Evolutionary conservation across 2,797 vertebrate species (phyloP).

Genomic region (Neosilurus mollespiculum): DNA sequence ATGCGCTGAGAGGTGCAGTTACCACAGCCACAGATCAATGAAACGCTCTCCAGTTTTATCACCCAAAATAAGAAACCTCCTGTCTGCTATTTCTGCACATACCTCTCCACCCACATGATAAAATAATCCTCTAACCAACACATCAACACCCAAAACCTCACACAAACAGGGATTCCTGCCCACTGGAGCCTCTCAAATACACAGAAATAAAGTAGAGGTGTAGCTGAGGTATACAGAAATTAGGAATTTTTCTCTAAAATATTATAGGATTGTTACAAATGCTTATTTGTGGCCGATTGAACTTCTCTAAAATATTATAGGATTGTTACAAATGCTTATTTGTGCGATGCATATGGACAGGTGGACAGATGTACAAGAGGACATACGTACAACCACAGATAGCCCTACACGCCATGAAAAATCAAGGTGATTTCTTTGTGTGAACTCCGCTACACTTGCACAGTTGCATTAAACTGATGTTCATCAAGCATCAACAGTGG

Average conservation of each 20-base stretch:
- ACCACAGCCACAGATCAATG: constrained; percentile 8
- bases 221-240: background rate
- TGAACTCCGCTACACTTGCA: background rate
- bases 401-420: too few relatives aligned
- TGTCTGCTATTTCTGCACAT: constrained; percentile 26
- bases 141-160: constrained; percentile 12
- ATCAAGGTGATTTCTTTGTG: too few relatives aligned
- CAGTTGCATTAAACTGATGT: background rate
- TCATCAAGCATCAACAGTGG: background rate
- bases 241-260: background rate
- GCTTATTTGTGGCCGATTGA: background rate
- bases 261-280: background rate
- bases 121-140: constrained; percentile 2
- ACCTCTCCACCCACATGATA: background rate
- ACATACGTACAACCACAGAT: too few relatives aligned
- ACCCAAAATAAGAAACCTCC: background rate
- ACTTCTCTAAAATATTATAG: background rate
- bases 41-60: constrained; percentile 7
- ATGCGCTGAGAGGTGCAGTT: constrained; percentile 17
- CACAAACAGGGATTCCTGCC: background rate
- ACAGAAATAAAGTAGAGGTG: background rate
- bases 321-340: background rate
- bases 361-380: too few relatives aligned
- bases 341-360: too few relatives aligned
- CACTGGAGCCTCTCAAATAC: background rate